Conservation (phyloP, 2,888 invertebrate species). For the Pyrrhosoma nymphula region DNA sequence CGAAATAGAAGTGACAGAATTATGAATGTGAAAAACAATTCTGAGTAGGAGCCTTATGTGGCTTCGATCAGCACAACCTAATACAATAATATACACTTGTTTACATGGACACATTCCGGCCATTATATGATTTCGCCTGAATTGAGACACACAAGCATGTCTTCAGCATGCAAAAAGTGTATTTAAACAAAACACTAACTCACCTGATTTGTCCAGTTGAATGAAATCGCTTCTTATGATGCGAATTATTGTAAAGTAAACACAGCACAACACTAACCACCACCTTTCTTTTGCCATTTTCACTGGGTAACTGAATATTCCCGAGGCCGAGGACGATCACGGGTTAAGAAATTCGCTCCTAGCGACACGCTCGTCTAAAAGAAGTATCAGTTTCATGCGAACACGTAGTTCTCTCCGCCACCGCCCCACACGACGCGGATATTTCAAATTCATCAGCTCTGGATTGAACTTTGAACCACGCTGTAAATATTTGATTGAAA, state of each 20-base stretch:
- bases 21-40: neutral
- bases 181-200: constrained; percentile 24
- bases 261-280: constrained; percentile 71
- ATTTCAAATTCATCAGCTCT: neutral
- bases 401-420: neutral
- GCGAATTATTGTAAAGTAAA: constrained; percentile 71
- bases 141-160: neutral
- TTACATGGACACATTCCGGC: neutral
- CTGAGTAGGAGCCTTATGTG: too few species aligned
- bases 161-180: neutral
- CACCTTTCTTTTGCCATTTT: constrained; percentile 71
- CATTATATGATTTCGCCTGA: neutral
- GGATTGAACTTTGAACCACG: neutral
- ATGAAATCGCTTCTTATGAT: constrained; percentile 71
- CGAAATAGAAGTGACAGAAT: neutral
- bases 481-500: too few species aligned
- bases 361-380: neutral
- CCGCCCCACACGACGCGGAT: neutral
- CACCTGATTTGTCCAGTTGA: constrained; percentile 70
- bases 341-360: neutral
- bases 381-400: neutral
- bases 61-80: neutral
- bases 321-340: neutral
- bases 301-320: constrained; percentile 71
- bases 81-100: neutral